Percentiles rank a stretch among this genome's conserved stretches.
Conservation (phyloP, 1,140 invertebrate species). For the Panulirus ornatus region DNA sequence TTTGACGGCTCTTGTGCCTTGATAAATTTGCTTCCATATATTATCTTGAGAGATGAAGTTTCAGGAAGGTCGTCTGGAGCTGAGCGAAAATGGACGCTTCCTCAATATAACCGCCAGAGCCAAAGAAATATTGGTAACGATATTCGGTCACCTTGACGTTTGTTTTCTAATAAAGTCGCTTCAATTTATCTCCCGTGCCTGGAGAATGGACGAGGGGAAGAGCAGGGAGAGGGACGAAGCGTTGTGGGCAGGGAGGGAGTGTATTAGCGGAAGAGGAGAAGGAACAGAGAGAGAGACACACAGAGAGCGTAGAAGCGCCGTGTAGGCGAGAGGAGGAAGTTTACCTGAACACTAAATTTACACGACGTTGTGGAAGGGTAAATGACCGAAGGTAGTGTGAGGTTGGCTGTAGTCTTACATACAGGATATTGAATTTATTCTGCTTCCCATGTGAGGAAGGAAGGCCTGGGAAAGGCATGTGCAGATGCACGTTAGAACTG, state of each 20-base stretch:
- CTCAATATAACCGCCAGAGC: slow-evolving; percentile 15
- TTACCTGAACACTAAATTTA: too few relatives aligned
- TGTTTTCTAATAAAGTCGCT: slow-evolving; percentile 42
- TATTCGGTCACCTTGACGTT: slow-evolving; percentile 58
- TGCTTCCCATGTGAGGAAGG: too few relatives aligned
- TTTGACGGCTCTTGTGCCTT: not conserved
- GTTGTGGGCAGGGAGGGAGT: not conserved
- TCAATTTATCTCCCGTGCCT: slow-evolving; percentile 46
- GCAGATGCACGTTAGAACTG: too few relatives aligned
- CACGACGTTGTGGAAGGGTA: too few relatives aligned
- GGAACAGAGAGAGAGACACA: slow-evolving; percentile 16
- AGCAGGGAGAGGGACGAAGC: slow-evolving; percentile 8
- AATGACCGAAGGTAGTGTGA: too few relatives aligned
- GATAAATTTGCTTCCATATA: not conserved
- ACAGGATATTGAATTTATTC: too few relatives aligned
- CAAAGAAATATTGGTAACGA: slow-evolving; percentile 27
- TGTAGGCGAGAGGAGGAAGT: not conserved
- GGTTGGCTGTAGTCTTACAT: too few relatives aligned
- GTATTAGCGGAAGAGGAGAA: not conserved
- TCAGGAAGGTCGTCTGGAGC: not conserved
- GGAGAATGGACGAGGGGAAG: not conserved
- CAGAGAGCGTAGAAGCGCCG: not conserved
- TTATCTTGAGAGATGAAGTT: not conserved
- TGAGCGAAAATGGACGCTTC: slow-evolving; percentile 10
- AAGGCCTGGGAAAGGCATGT: not conserved